A percentile compares a stretch with the other conserved stretches of the same genome.
These are phyloP conservation scores for Micrastur ruficollis DNA, from an alignment of 2,797 vertebrate species.

Conservation along the genomic window DNA sequence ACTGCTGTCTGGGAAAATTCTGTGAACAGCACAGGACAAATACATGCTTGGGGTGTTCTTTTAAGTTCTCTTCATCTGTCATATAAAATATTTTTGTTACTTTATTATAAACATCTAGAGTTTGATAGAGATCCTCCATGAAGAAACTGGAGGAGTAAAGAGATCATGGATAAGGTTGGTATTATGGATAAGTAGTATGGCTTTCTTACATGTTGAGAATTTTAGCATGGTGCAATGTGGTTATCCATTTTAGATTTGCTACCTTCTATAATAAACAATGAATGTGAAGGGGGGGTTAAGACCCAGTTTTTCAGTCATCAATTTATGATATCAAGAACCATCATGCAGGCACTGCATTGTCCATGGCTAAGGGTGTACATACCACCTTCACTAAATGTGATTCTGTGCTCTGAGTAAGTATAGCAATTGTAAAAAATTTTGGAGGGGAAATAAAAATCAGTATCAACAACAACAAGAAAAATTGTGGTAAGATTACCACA, in stretches of 20 bases:
- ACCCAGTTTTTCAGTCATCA: not conserved
- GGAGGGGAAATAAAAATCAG: not conserved
- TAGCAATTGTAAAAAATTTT: not conserved
- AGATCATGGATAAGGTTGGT: not conserved
- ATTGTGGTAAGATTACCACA: not conserved
- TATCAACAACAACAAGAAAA: not conserved
- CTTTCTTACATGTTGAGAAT: not conserved
- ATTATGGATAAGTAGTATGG: not conserved
- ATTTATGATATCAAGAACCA: not conserved
- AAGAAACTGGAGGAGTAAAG: not conserved
- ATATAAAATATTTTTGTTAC: not conserved
- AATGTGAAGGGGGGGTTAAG: not conserved
- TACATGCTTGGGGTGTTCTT: not conserved
- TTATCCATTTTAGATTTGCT: not conserved
- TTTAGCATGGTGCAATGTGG: not conserved
- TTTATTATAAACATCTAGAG: not conserved
- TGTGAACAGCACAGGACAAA: not conserved
- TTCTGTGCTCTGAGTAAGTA: not conserved
- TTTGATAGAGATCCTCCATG: not conserved
- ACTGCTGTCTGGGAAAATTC: not conserved
- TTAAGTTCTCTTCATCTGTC: not conserved
- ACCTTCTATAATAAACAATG: not conserved
- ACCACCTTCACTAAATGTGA: not conserved
- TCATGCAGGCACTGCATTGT: not conserved
- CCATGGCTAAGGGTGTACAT: not conserved